These are phyloP conservation scores for Meliscaeva auricollis DNA, from an alignment of 2,888 invertebrate species.

Conservation along the genomic window DNA sequence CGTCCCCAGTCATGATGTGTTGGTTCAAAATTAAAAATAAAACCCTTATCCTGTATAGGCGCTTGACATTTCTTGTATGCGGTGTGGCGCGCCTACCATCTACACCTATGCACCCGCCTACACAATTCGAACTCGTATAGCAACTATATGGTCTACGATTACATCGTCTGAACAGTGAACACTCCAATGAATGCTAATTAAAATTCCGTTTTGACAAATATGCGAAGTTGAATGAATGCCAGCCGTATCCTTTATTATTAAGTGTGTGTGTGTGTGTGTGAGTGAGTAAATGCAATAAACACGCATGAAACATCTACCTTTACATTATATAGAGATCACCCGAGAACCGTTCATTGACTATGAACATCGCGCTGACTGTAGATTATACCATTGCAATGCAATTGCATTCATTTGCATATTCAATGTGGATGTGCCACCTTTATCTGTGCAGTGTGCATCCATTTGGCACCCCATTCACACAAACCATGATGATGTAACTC, in stretches of 20 bases:
- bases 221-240: conserved; percentile 36
- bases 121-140: neutral
- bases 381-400: conserved; percentile 43
- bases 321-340: neutral
- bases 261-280: neutral
- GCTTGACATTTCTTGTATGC: neutral
- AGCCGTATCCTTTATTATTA: neutral
- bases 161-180: conserved; percentile 50
- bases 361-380: conserved; percentile 27
- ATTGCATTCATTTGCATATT: conserved; percentile 63
- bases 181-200: conserved; percentile 60
- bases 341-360: conserved; percentile 27
- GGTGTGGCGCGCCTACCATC: neutral
- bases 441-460: conserved; percentile 36
- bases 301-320: conserved; percentile 15
- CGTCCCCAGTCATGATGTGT: neutral
- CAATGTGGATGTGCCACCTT: conserved; percentile 51
- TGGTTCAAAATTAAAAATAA: conserved; percentile 22
- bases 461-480: conserved; percentile 30
- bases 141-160: conserved; percentile 19
- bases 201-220: conserved; percentile 68
- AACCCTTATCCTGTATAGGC: conserved; percentile 7
- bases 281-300: conserved; percentile 23
- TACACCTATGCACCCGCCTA: neutral
- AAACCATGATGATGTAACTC: conserved; percentile 40